Percentiles rank a stretch among this genome's conserved stretches.
Conservation (phyloP, 2,888 invertebrate species). For the Limenitis camilla region DNA sequence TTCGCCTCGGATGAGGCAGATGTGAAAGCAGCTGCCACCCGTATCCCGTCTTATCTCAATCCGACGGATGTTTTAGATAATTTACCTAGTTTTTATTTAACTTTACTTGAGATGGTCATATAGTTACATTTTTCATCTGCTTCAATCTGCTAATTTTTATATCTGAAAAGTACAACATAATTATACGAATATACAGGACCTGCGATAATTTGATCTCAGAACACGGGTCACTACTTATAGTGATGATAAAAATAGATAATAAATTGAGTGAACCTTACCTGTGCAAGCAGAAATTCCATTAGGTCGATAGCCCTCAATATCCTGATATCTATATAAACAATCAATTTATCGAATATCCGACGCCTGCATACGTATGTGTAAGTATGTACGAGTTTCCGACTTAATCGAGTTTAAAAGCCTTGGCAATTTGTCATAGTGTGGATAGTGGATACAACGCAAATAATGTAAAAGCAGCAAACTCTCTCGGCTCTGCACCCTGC, state of each 20-base stretch:
- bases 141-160: background rate
- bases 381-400: conserved; percentile 7
- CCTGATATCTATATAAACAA: conserved; percentile 3
- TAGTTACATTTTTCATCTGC: conserved; percentile 3
- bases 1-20: conserved; percentile 51
- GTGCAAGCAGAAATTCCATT: conserved; percentile 3
- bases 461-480: conserved; percentile 12
- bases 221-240: background rate
- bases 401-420: conserved; percentile 24
- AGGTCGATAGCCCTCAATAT: conserved; percentile 2
- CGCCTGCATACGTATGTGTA: background rate
- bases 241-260: background rate
- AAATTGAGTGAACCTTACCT: background rate
- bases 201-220: too few species aligned
- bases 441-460: conserved; percentile 8
- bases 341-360: conserved; percentile 1
- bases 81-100: conserved; percentile 28
- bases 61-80: conserved; percentile 40
- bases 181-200: background rate
- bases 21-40: conserved; percentile 59
- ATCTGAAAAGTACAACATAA: background rate
- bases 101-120: background rate
- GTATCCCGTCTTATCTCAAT: conserved; percentile 52
- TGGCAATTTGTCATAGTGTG: conserved; percentile 24
- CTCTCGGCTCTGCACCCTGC: conserved; percentile 3